Evolutionary conservation across 2,888 invertebrate species (phyloP).

Genomic region (Subacronicta megacephala): DNA sequence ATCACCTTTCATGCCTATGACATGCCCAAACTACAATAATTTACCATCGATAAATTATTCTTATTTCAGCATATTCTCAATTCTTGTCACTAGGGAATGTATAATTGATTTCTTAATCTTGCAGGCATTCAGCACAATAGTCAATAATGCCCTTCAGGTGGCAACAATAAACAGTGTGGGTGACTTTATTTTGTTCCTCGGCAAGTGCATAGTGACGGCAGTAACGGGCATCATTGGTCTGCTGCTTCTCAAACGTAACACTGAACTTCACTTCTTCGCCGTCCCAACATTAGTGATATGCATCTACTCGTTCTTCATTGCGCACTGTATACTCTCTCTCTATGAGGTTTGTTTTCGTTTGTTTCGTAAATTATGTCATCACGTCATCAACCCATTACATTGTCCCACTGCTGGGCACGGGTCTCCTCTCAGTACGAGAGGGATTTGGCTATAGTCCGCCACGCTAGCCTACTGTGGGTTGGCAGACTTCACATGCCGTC

Average conservation of each 20-base stretch:
- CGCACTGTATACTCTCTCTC: conserved; percentile 97
- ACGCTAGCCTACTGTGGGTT: no score
- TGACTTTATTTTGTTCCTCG: conserved; percentile 97
- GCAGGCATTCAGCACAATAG: conserved; percentile 96
- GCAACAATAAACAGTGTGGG: conserved; percentile 98
- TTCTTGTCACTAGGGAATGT: no score
- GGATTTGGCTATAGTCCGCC: no score
- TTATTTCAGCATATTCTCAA: no score
- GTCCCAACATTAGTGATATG: conserved; percentile 95
- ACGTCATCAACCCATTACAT: no score
- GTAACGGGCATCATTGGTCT: conserved; percentile 94
- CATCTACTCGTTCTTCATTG: conserved; percentile 96
- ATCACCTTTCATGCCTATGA: no score
- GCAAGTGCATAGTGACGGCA: conserved; percentile 94
- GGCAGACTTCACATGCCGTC: no score
- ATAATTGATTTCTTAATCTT: conserved; percentile 20
- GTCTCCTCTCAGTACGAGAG: no score
- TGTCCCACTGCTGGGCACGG: no score
- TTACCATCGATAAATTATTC: no score
- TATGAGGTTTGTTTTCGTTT: conserved; percentile 93
- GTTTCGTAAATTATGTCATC: no score
- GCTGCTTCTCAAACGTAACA: conserved; percentile 92
- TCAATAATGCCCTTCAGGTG: conserved; percentile 95
- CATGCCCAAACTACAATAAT: no score
- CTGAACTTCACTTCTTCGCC: conserved; percentile 94